These are phyloP conservation scores for Lysiphlebus fabarum DNA, from an alignment of 1,140 invertebrate genomes.

Conservation along the genomic window DNA sequence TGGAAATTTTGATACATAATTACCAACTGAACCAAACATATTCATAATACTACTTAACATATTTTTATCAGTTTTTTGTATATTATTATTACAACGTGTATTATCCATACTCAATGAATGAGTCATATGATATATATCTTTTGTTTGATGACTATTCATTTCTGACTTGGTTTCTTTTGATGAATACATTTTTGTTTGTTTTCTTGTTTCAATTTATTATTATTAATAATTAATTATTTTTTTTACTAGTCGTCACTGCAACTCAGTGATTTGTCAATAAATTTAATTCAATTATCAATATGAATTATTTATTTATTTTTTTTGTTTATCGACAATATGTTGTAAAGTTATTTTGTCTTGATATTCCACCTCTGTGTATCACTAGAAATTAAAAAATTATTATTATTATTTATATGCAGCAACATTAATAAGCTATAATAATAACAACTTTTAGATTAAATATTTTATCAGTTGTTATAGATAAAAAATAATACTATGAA, in stretches of 20 bases:
- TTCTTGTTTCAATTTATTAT: too few relatives aligned
- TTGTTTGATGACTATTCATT: not conserved
- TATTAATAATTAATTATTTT: not conserved
- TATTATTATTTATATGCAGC: too few relatives aligned
- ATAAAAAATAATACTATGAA: too few relatives aligned
- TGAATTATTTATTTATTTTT: too few relatives aligned
- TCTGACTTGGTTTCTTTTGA: conserved; percentile 10
- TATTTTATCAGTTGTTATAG: too few relatives aligned
- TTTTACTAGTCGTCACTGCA: conserved; percentile 4
- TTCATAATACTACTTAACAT: conserved; percentile 27
- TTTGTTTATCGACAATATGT: too few relatives aligned
- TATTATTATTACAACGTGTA: not conserved
- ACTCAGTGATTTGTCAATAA: conserved; percentile 12
- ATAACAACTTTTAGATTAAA: too few relatives aligned
- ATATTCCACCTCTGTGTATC: too few relatives aligned
- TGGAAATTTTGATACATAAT: conserved; percentile 29
- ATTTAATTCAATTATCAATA: conserved; percentile 18
- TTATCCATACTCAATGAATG: conserved; percentile 24
- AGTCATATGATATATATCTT: not conserved
- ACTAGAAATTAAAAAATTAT: too few relatives aligned
- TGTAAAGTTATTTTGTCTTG: too few relatives aligned
- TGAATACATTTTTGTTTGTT: conserved; percentile 29
- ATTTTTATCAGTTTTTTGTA: conserved; percentile 27
- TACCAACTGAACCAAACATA: conserved; percentile 27
- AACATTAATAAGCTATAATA: too few relatives aligned